Evolutionary conservation across 2,797 vertebrate species (phyloP).

Genomic region (Arnoldichthys spilopterus): DNA sequence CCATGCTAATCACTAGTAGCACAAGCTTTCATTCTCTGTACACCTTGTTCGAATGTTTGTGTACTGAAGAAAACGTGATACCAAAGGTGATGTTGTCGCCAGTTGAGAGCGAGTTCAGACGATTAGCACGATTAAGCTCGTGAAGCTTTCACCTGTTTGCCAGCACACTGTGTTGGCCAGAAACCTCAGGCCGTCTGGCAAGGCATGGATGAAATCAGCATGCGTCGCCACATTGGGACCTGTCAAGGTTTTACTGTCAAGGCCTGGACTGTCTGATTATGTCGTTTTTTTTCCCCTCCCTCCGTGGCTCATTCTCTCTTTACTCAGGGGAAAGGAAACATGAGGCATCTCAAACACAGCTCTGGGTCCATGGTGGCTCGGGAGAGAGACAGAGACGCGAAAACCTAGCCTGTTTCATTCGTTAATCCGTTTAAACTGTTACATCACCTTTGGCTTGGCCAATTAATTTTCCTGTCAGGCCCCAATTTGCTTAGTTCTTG

Average conservation of each 20-base stretch:
- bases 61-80: background rate
- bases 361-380: slow-evolving; percentile 16
- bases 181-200: slow-evolving; percentile 29
- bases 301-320: slow-evolving; percentile 31
- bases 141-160: slow-evolving; percentile 56
- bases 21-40: background rate
- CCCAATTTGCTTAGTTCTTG: slow-evolving; percentile 32
- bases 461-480: slow-evolving; percentile 20
- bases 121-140: slow-evolving; percentile 44
- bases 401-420: slow-evolving; percentile 1
- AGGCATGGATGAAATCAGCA: slow-evolving; percentile 51
- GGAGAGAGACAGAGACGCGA: background rate
- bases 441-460: slow-evolving; percentile 22
- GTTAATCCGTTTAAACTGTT: slow-evolving; percentile 34
- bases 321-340: slow-evolving; percentile 34
- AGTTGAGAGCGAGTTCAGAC: slow-evolving; percentile 33
- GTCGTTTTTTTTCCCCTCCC: slow-evolving; percentile 26
- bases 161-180: slow-evolving; percentile 43
- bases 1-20: slow-evolving; percentile 10
- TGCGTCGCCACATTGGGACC: slow-evolving; percentile 46
- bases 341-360: slow-evolving; percentile 45
- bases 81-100: slow-evolving; percentile 29
- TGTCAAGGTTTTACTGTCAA: slow-evolving; percentile 49
- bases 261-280: slow-evolving; percentile 35
- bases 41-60: background rate